A percentile compares a stretch with the other conserved stretches of the same genome.
Evolutionary conservation across 2,888 invertebrate species (phyloP).

Genomic region (Lysandra bellargus): DNA sequence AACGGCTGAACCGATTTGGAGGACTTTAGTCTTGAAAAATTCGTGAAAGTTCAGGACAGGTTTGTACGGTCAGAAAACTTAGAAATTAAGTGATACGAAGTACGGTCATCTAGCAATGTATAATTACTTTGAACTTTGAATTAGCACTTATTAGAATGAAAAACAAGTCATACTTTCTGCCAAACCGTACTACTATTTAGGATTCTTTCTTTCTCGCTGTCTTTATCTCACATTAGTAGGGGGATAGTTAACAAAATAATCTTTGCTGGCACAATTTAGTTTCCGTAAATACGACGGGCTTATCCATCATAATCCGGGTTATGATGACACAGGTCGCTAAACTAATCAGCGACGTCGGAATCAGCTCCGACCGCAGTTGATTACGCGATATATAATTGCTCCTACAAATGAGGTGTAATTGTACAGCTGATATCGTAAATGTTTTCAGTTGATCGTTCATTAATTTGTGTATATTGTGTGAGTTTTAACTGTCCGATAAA

Average conservation of each 20-base stretch:
- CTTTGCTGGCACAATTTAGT: neutral
- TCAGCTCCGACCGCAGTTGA: conserved; percentile 56
- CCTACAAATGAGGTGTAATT: conserved; percentile 71
- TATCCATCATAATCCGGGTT: conserved; percentile 13
- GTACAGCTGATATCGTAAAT: conserved; percentile 64
- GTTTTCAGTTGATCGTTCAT: conserved; percentile 71
- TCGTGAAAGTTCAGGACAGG: too few relatives aligned
- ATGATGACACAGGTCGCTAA: conserved; percentile 31
- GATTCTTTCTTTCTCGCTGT: too few relatives aligned
- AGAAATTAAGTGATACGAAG: too few relatives aligned
- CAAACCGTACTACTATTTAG: too few relatives aligned
- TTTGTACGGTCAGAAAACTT: too few relatives aligned
- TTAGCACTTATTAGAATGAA: too few relatives aligned
- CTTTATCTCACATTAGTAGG: too few relatives aligned
- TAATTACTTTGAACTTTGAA: too few relatives aligned
- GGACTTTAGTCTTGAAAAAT: too few relatives aligned
- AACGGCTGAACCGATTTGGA: too few relatives aligned
- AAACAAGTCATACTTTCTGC: too few relatives aligned
- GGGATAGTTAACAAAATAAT: neutral
- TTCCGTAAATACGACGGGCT: neutral
- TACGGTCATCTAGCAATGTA: too few relatives aligned
- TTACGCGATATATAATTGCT: conserved; percentile 73
- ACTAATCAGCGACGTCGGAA: conserved; percentile 49
- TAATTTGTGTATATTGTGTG: conserved; percentile 76
- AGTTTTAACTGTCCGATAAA: conserved; percentile 62